phyloP scores from a whole-genome alignment of 2,888 invertebrate species.

The Sthenelais limicola region DNA sequence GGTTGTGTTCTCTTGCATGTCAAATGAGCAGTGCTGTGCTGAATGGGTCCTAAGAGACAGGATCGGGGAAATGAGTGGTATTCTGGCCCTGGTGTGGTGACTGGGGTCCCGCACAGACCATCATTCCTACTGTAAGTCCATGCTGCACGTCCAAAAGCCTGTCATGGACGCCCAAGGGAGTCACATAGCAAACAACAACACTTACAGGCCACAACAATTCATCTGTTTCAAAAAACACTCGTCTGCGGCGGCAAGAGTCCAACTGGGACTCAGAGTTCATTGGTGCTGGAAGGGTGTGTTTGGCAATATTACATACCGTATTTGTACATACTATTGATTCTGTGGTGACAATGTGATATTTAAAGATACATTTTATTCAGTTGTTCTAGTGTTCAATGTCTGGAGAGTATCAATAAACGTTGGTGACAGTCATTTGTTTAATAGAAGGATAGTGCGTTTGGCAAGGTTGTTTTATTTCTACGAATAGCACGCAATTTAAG shows the following conservation, averaged over 20 bases:
- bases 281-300: conserved; percentile 13
- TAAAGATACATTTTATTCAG: no score
- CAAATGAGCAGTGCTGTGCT: conserved; percentile 5
- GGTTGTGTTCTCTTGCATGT: no score
- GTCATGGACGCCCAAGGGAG: conserved; percentile 20
- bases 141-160: conserved; percentile 8
- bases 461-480: no score
- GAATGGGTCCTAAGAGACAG: conserved; percentile 6
- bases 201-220: conserved; percentile 38
- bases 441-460: no score
- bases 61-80: not conserved
- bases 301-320: no score
- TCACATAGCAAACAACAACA: conserved; percentile 35
- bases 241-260: conserved; percentile 11
- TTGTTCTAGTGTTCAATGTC: no score
- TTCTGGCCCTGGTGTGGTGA: no score
- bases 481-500: no score
- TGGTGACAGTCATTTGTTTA: no score
- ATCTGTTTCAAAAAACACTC: conserved; percentile 38
- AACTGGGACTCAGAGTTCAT: conserved; percentile 22
- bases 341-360: no score
- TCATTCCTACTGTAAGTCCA: conserved; percentile 37
- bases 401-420: no score
- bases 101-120: conserved; percentile 24
- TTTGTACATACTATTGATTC: no score